phyloP scores from a whole-genome alignment of 2,797 vertebrate species.

The Tokudaia muenninki region DNA sequence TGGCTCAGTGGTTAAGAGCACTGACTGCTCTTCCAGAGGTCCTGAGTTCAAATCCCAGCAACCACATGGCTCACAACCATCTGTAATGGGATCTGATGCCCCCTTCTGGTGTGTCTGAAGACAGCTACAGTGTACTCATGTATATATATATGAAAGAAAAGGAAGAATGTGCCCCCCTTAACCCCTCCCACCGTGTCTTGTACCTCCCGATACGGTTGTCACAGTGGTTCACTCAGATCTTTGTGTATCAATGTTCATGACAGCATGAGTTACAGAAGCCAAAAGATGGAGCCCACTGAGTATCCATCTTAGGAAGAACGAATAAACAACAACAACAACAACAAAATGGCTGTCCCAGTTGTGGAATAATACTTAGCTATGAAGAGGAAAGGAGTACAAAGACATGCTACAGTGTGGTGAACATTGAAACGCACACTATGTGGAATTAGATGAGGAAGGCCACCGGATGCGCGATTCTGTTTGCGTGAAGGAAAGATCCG shows the following conservation, averaged over 20 bases:
- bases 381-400: background rate
- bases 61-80: no score
- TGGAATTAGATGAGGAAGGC: background rate
- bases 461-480: background rate
- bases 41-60: no score
- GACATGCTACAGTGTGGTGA: fast-evolving
- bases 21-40: no score
- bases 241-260: background rate
- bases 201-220: background rate
- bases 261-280: background rate
- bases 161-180: no score
- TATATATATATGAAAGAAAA: no score
- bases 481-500: background rate
- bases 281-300: background rate
- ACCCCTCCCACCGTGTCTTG: background rate
- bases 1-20: no score
- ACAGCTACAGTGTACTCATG: no score
- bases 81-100: no score
- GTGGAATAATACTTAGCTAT: background rate
- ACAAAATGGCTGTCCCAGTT: background rate
- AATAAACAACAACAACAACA: background rate
- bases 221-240: background rate
- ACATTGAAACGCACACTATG: fast-evolving
- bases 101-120: no score
- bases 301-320: background rate